Conservation (phyloP, 2,797 vertebrate genomes). For the Peromyscus melanophrys region DNA sequence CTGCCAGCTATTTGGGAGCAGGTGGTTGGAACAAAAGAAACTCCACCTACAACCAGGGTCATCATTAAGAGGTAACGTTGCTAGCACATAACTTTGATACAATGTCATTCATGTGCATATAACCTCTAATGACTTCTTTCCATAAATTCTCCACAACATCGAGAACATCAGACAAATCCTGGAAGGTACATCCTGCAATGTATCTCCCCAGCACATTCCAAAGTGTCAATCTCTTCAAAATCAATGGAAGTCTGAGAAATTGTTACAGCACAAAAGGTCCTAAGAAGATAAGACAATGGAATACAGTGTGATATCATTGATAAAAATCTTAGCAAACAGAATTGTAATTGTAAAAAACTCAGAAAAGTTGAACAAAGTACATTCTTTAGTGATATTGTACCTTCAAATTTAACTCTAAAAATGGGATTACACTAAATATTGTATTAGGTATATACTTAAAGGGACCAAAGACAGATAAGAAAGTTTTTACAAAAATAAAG, state of each 20-base stretch:
- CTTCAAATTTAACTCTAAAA: background rate
- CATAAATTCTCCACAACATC: no score
- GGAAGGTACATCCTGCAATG: background rate
- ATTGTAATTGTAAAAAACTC: background rate
- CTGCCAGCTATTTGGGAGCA: no score
- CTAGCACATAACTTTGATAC: background rate
- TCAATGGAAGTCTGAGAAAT: background rate
- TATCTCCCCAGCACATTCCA: background rate
- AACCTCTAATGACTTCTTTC: background rate
- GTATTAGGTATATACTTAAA: background rate
- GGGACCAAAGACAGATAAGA: background rate
- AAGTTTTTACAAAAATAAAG: background rate
- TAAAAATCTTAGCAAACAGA: background rate
- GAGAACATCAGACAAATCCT: background rate
- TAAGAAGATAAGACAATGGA: background rate
- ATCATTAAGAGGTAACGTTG: background rate
- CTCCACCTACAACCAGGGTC: background rate
- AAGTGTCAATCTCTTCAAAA: background rate
- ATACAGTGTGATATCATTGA: background rate
- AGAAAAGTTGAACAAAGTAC: background rate
- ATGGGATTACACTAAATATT: background rate
- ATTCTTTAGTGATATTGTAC: background rate
- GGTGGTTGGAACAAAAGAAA: no score
- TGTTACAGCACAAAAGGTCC: background rate
- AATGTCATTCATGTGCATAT: background rate